Evolutionary conservation across 2,888 invertebrate species (phyloP), one percentile per base, ranked within the genome.

Genomic region (Harpagoxenus sublaevis): DNA sequence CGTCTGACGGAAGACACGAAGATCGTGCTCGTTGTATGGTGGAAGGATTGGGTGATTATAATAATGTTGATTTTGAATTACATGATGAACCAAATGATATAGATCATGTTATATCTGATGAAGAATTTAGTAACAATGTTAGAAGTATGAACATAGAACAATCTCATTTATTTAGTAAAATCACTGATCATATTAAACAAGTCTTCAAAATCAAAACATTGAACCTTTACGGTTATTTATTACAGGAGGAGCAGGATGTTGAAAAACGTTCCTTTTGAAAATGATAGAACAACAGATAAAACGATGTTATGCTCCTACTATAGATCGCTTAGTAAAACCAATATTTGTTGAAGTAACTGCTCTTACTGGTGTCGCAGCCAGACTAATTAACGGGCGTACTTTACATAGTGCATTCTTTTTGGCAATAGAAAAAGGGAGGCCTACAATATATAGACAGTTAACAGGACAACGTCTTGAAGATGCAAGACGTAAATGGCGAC

Each of bases 401-500:
- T 39, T 63, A 63, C 10, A 63, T 18, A 35, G 3, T 62, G 35
- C n/a, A 5, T 63, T 63, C 23, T 5, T 60, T 10, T 39, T 35
- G 39, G 39, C 10, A 63, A 62, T 62, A 35, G 62, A 39, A n/a
- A 63, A 63, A 39, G 39, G 10, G 2, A 63, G 39, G 9, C 63
- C 35, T 63, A 39, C 39, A 12, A 2, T 63, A 3, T n/a, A 63
- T 9, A 63, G 12, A 39, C 63, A 63, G 2, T 63, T 63, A 39
- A 39, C 39, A 63, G 12, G 2, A 39, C 63, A 63, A 63, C 63
- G 39, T 39, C n/a, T 63, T 4, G 23, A 65, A 65, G 65, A 65
- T 65, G n/a, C 65, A 39, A 65, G 63, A 65, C 39, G 45, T 66
- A 66, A 66, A 66, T 66, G 23, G 45, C 23, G 66, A 3, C 4